Percentiles rank a stretch among this genome's conserved stretches.
phyloP scores from a whole-genome alignment of 1,140 invertebrate species.

The Macrotrachela quadricornifera region DNA sequence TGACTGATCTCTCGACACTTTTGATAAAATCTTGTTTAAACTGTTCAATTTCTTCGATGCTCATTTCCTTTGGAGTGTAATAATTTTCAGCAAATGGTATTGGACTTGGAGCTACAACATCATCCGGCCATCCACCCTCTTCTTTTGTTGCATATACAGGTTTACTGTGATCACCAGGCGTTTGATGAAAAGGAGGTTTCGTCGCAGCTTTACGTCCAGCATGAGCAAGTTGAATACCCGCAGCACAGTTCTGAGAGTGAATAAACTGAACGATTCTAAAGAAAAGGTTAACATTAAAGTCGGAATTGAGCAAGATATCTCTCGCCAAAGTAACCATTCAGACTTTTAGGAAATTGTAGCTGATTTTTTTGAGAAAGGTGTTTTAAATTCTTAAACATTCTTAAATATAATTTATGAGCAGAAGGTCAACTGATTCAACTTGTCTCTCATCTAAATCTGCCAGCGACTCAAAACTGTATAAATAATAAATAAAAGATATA shows the following conservation, averaged over 20 bases:
- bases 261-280: background rate
- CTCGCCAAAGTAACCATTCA: too few relatives aligned
- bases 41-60: too few relatives aligned
- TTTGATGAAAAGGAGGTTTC: background rate
- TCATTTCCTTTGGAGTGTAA: background rate
- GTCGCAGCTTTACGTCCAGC: background rate
- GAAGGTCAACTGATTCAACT: too few relatives aligned
- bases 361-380: too few relatives aligned
- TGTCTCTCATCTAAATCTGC: too few relatives aligned
- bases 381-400: too few relatives aligned
- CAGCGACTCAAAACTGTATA: too few relatives aligned
- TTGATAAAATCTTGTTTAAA: too few relatives aligned
- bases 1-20: background rate
- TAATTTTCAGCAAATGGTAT: background rate
- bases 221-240: background rate
- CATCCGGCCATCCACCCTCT: background rate
- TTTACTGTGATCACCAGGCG: background rate
- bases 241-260: background rate
- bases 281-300: too few relatives aligned
- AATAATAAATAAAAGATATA: too few relatives aligned
- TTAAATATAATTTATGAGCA: too few relatives aligned
- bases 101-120: background rate
- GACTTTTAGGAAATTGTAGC: too few relatives aligned
- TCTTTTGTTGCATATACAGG: background rate
- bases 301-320: background rate